Percentiles rank a stretch among this genome's conserved stretches.
phyloP scores from a whole-genome alignment of 2,113 vertebrate species.

The Rhizomys pruinosus region DNA sequence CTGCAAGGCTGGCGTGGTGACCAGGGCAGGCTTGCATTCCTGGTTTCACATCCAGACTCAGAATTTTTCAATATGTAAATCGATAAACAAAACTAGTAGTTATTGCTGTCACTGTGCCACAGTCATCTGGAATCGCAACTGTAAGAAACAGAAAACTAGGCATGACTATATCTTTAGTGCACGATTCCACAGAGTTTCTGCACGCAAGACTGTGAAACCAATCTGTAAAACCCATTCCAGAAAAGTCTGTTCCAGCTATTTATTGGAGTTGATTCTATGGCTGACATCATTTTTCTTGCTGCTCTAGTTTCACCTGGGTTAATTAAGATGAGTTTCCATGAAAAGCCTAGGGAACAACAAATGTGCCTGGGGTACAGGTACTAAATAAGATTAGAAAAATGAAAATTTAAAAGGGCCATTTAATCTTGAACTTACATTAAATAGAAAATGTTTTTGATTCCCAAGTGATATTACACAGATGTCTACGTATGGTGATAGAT shows the following conservation, averaged over 20 bases:
- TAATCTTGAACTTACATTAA: neutral
- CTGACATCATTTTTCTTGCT: conserved; percentile 54
- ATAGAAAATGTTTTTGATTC: conserved; percentile 49
- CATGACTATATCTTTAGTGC: neutral
- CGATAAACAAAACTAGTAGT: neutral
- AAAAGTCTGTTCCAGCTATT: conserved; percentile 25
- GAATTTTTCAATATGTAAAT: neutral
- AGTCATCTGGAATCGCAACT: neutral
- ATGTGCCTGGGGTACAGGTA: neutral
- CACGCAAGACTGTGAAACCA: neutral
- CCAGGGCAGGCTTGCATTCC: too few species aligned
- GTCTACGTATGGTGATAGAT: neutral
- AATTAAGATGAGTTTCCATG: conserved; percentile 68
- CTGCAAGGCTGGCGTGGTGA: too few species aligned
- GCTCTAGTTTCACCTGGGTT: conserved; percentile 51
- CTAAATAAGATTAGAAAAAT: conserved; percentile 51
- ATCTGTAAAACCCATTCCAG: neutral
- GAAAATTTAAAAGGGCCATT: neutral
- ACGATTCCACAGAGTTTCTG: neutral
- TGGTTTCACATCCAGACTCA: neutral
- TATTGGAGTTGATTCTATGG: conserved; percentile 56
- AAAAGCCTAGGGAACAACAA: conserved; percentile 1
- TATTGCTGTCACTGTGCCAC: neutral
- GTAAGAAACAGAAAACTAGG: neutral
- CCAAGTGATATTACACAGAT: conserved; percentile 34